These are phyloP conservation scores for Riparia riparia DNA, from an alignment of 2,113 vertebrate genomes.

Conservation along the genomic window DNA sequence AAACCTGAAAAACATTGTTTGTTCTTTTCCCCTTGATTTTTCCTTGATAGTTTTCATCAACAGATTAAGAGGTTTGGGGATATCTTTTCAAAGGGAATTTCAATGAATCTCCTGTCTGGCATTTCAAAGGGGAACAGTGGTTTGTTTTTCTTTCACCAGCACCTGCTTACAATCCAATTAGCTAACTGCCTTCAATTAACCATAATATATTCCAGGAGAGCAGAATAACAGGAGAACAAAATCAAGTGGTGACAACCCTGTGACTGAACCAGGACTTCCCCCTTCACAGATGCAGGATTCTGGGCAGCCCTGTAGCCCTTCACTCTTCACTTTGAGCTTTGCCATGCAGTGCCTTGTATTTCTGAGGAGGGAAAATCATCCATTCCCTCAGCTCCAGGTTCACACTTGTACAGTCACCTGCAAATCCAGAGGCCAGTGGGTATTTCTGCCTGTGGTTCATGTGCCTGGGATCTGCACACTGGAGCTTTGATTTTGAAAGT, in stretches of 20 bases:
- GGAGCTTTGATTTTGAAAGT: neutral
- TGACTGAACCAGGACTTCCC: neutral
- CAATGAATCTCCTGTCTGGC: fast-evolving
- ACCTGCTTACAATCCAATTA: neutral
- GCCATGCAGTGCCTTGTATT: neutral
- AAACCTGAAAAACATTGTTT: neutral
- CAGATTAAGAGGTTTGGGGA: neutral
- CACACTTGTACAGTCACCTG: fast-evolving
- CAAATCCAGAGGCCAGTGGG: neutral
- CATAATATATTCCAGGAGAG: neutral
- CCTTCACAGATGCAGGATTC: neutral
- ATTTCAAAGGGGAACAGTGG: neutral
- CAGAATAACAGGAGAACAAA: neutral
- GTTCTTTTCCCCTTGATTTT: neutral
- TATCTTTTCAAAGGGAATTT: neutral
- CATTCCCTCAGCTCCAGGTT: neutral
- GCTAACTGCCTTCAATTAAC: neutral
- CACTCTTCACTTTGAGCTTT: neutral
- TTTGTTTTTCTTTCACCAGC: neutral
- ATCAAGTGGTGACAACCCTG: neutral
- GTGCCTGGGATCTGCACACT: neutral
- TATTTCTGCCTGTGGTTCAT: neutral
- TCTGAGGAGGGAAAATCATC: too few relatives aligned
- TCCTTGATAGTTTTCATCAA: neutral
- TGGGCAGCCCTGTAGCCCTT: neutral